phyloP scores from a whole-genome alignment of 2,113 vertebrate genomes.

The Anarhynchus alexandrinus region DNA sequence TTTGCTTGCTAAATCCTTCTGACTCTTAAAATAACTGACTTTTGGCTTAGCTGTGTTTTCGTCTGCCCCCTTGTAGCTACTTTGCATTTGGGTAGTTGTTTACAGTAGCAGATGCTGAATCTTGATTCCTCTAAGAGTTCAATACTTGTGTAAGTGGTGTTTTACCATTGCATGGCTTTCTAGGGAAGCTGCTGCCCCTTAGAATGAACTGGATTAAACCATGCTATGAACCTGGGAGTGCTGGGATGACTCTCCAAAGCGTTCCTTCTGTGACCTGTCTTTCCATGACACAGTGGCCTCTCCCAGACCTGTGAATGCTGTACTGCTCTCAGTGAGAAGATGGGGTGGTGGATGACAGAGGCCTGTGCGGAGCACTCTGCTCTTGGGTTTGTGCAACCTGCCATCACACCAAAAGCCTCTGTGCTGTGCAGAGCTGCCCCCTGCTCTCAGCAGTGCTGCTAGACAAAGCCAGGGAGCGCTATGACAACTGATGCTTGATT shows the following conservation, averaged over 20 bases:
- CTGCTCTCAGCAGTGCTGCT: background rate
- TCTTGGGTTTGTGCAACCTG: background rate
- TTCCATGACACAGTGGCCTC: background rate
- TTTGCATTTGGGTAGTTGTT: background rate
- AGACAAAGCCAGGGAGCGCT: background rate
- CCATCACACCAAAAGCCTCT: background rate
- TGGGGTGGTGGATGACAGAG: background rate
- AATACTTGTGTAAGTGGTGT: background rate
- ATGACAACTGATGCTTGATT: background rate
- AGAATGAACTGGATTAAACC: background rate
- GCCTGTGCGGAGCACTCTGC: background rate
- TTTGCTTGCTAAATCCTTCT: background rate
- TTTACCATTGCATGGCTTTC: background rate
- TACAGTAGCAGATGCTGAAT: background rate
- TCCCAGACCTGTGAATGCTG: background rate
- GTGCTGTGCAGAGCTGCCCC: background rate
- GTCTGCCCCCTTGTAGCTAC: background rate
- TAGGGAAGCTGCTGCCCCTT: background rate
- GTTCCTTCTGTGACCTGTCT: background rate
- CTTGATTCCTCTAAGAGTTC: background rate
- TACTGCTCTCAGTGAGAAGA: background rate
- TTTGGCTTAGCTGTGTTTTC: background rate
- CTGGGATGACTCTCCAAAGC: background rate
- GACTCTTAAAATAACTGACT: background rate
- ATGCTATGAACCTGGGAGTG: accelerated